phyloP scores from a whole-genome alignment of 2,113 vertebrate species.

The Atrichornis clamosus region DNA sequence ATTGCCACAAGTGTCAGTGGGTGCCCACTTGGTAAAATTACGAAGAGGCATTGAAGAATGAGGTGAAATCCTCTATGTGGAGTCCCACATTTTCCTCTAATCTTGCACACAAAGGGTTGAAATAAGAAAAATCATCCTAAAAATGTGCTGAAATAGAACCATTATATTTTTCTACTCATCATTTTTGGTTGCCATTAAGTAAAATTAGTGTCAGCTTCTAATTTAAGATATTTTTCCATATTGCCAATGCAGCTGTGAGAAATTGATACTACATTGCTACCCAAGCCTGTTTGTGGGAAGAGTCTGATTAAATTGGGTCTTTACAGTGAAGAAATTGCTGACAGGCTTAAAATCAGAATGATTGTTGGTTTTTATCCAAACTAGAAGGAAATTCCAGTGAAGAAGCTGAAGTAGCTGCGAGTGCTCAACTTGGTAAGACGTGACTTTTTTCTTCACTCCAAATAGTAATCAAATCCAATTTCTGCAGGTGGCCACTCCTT shows the following conservation, averaged over 20 bases:
- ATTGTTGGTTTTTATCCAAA: background rate
- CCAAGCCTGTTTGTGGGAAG: background rate
- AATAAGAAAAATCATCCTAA: background rate
- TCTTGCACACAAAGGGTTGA: background rate
- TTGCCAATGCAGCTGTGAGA: background rate
- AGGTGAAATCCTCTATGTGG: background rate
- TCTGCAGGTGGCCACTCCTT: background rate
- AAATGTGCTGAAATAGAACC: background rate
- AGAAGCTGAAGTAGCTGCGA: background rate
- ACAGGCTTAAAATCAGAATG: background rate
- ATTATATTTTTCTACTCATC: background rate
- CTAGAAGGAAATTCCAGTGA: background rate
- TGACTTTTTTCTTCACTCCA: background rate
- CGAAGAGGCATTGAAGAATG: background rate
- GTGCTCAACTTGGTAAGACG: background rate
- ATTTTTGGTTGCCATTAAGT: background rate
- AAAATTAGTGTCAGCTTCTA: background rate
- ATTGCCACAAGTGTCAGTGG: background rate
- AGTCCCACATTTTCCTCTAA: background rate
- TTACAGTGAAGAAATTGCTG: background rate
- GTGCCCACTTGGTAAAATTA: background rate
- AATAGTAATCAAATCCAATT: background rate
- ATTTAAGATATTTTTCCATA: background rate
- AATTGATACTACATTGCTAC: background rate
- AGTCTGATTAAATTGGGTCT: slow-evolving; percentile 30